Evolutionary conservation across 2,888 invertebrate genomes (phyloP).

Genomic region (Salticus scenicus): DNA sequence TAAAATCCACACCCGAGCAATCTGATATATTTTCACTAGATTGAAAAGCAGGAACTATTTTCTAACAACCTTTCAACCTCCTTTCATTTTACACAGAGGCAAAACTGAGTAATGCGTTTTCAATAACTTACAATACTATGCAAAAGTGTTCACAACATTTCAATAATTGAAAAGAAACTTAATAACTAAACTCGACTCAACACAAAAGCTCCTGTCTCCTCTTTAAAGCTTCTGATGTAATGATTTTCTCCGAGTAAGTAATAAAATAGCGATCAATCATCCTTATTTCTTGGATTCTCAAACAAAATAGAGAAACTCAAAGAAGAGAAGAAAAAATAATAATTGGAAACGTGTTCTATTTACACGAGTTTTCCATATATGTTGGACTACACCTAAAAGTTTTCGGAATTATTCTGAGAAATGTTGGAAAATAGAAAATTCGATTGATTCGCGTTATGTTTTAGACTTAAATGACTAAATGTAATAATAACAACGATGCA

Average conservation of each 20-base stretch:
- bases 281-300: background rate
- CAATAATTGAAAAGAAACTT: background rate
- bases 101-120: constrained; percentile 9
- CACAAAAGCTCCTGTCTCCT: constrained; percentile 1
- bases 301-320: background rate
- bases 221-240: background rate
- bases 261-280: constrained; percentile 15
- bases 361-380: background rate
- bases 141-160: constrained; percentile 1
- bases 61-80: background rate
- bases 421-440: too few relatives aligned
- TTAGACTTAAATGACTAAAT: too few relatives aligned
- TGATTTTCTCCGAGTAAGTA: background rate
- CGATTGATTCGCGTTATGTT: too few relatives aligned
- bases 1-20: background rate
- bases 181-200: background rate
- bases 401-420: too few relatives aligned
- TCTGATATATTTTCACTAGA: too few relatives aligned
- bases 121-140: background rate
- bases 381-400: background rate
- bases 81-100: background rate
- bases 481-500: too few relatives aligned
- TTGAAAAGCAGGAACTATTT: constrained; percentile 5
- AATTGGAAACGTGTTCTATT: constrained; percentile 3
- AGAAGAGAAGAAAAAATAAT: background rate